Percentiles rank a stretch among this genome's conserved stretches.
These are phyloP conservation scores for Anguilla anguilla DNA, from an alignment of 2,797 vertebrate genomes.

Conservation along the genomic window DNA sequence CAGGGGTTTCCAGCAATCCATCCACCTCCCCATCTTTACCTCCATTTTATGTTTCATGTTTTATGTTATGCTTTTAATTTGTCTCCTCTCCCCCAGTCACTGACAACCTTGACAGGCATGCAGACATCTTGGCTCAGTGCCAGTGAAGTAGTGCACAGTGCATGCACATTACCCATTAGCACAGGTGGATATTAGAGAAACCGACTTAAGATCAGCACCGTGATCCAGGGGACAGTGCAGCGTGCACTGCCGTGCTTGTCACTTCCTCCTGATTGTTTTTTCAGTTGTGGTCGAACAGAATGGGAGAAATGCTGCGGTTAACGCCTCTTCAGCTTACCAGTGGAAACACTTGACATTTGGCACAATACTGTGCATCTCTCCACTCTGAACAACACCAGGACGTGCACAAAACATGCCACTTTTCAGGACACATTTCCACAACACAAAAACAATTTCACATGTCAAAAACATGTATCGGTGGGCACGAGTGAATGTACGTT, in stretches of 20 bases:
- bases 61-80: too few species aligned
- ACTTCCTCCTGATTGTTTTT: neutral
- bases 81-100: too few species aligned
- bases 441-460: neutral
- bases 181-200: neutral
- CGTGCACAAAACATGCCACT: neutral
- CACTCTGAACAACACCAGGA: neutral
- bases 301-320: neutral
- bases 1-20: too few species aligned
- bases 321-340: neutral
- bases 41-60: too few species aligned
- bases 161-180: neutral
- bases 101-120: too few species aligned
- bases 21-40: too few species aligned
- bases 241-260: too few species aligned
- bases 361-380: neutral
- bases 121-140: too few species aligned
- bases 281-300: neutral
- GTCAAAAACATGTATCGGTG: neutral
- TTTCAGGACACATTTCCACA: neutral
- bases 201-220: neutral
- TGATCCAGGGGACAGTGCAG: neutral
- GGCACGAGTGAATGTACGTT: neutral
- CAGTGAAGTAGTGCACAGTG: too few species aligned
- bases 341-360: neutral